These are phyloP conservation scores for Aleadryas rufinucha DNA, from an alignment of 2,113 vertebrate genomes.

Conservation along the genomic window DNA sequence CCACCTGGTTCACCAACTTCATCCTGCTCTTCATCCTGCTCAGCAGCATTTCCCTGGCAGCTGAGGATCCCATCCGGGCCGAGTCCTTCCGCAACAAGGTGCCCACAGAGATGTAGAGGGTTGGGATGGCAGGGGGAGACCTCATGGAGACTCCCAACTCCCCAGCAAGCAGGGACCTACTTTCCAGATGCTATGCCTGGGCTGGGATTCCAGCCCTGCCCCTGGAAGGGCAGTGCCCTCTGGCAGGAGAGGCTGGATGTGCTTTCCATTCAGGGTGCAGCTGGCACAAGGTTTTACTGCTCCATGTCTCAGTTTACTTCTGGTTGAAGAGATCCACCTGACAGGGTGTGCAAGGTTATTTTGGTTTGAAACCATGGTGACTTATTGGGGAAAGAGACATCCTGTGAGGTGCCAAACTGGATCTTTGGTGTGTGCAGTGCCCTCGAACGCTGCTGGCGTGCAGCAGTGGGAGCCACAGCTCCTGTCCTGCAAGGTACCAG, in stretches of 20 bases:
- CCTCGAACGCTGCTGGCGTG: neutral
- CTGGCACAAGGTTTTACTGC: neutral
- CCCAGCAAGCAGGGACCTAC: neutral
- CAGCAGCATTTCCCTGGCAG: conserved; percentile 94
- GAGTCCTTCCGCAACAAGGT: conserved; percentile 93
- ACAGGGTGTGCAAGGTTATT: neutral
- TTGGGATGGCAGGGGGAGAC: neutral
- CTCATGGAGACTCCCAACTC: neutral
- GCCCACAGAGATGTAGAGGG: rapidly evolving
- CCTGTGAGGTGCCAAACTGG: neutral
- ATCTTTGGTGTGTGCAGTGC: neutral
- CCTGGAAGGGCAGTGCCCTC: neutral
- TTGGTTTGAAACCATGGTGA: neutral
- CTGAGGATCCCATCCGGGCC: conserved; percentile 93
- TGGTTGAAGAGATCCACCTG: neutral
- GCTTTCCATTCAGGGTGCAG: neutral
- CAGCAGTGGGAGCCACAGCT: neutral
- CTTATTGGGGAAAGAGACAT: neutral
- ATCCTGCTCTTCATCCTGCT: conserved; percentile 98
- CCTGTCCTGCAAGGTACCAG: neutral
- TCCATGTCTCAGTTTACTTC: neutral
- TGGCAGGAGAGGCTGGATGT: neutral
- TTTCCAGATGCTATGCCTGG: neutral
- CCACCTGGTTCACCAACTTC: conserved; percentile 97
- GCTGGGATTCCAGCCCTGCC: neutral